Conservation (phyloP, 1,140 invertebrate species). For the Zophobas morio region DNA sequence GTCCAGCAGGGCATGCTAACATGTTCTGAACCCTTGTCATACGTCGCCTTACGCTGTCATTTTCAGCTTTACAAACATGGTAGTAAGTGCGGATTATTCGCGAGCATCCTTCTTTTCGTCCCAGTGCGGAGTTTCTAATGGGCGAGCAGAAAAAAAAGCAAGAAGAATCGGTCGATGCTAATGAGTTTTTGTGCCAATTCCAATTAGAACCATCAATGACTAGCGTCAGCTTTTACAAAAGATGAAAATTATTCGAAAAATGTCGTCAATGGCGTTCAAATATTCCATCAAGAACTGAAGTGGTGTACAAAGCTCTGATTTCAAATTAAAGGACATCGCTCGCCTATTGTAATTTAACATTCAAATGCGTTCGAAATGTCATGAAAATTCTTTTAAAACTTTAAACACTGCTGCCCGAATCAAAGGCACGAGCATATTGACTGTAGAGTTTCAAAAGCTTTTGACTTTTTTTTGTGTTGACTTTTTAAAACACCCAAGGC, state of each 20-base stretch:
- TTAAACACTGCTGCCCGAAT: slow-evolving; percentile 10
- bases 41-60: slow-evolving; percentile 37
- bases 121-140: not conserved
- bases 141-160: not conserved
- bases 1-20: slow-evolving; percentile 33
- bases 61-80: slow-evolving; percentile 34
- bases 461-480: slow-evolving; percentile 7
- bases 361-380: slow-evolving; percentile 23
- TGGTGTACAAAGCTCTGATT: slow-evolving; percentile 40
- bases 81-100: slow-evolving; percentile 9
- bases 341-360: slow-evolving; percentile 28
- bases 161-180: not conserved
- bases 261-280: slow-evolving; percentile 12
- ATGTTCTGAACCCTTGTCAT: slow-evolving; percentile 36
- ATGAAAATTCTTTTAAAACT: slow-evolving; percentile 38
- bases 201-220: slow-evolving; percentile 14
- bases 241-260: slow-evolving; percentile 34
- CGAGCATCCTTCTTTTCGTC: slow-evolving; percentile 5
- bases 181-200: slow-evolving; percentile 27
- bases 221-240: slow-evolving; percentile 1
- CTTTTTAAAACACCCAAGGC: not conserved
- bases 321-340: slow-evolving; percentile 31
- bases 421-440: slow-evolving; percentile 27
- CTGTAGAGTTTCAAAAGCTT: slow-evolving; percentile 21
- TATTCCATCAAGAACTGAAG: slow-evolving; percentile 27